Conservation (phyloP, 53 echinoderm and acorn worm species). For the Paracentrotus lividus region DNA sequence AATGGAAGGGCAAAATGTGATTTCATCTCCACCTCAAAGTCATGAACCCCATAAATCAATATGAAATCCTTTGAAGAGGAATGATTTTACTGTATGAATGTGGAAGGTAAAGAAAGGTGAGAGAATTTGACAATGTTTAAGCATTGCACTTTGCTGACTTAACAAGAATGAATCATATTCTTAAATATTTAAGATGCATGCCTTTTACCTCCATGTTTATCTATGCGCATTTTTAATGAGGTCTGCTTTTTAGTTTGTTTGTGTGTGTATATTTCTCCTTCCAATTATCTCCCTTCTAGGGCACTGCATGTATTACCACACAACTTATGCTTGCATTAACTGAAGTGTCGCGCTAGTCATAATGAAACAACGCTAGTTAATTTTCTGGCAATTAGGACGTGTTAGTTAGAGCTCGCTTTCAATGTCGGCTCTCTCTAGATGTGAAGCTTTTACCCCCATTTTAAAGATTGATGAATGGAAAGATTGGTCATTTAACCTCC, state of each 20-base stretch:
- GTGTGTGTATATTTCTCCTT: neutral
- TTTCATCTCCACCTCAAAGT: neutral
- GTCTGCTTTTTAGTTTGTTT: neutral
- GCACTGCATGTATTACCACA: neutral
- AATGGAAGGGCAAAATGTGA: neutral
- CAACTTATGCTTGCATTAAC: neutral
- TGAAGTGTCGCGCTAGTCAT: neutral
- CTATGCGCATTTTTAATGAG: neutral
- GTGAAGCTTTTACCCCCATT: constrained; percentile 47
- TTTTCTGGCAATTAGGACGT: constrained; percentile 34
- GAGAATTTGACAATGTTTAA: no score
- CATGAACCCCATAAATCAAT: neutral
- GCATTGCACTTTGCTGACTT: neutral
- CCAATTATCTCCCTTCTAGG: neutral
- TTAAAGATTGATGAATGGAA: constrained; percentile 34
- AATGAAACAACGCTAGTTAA: neutral
- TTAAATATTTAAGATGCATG: no score
- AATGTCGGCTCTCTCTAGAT: neutral
- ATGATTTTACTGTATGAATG: no score
- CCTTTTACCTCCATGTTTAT: neutral
- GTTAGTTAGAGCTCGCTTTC: constrained; percentile 1
- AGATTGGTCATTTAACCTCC: constrained; percentile 32
- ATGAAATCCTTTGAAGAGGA: no score
- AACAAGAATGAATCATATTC: neutral
- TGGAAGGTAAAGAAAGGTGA: no score